Evolutionary conservation across 37 sponge, comb jelly and placozoan species (phyloP), one percentile per base, ranked within the genome.

Genomic region (Halichondria panicea): DNA sequence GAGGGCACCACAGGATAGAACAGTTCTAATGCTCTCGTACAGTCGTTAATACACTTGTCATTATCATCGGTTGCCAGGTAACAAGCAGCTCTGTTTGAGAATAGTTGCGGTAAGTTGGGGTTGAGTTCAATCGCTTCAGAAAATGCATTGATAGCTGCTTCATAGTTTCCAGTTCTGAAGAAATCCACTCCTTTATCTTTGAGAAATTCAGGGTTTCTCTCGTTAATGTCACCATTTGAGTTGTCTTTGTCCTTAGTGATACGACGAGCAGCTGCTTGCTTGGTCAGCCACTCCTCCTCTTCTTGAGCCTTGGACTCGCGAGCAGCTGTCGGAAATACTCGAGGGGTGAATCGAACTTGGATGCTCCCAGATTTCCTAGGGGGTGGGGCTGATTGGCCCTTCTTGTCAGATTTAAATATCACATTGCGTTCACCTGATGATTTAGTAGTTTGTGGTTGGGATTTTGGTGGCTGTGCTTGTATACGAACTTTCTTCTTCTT

Each of bases 261-360:
- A 64, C 76, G 56, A 22, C 96, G 62, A 32, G 94, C 96, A 58
- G 91, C 91, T 19, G 96, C 96, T 78, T 89, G 83, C 62, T 96
- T 98, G 4, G 94, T 77, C 62, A 96, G 66, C 96, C 96, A 98
- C 79, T 91, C 92, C 59, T 97, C 84, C 52, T 97, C 98, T 58
- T 94, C 92, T 19, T 68, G 55, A 52, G 65, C 79, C 33, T 72
- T 82, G 4, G 96, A 92, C 68, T 98, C 99, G 54, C 99, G 69
- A 5, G 93, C 93, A 57, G 99, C 91, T 56, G 96, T 96, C 1
- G 96, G 84, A 68, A 98, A 95, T 4, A 56, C n/a, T 7, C 99
- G 81, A 0, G 94, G 96, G 7, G 99, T 92, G 65, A 98, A 98
- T 59, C 63, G 66, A 42, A 95, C 91, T 42, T 68, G 50, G 64